Conservation (phyloP, 2,797 vertebrate species). For the Toxotes lorentzi region DNA sequence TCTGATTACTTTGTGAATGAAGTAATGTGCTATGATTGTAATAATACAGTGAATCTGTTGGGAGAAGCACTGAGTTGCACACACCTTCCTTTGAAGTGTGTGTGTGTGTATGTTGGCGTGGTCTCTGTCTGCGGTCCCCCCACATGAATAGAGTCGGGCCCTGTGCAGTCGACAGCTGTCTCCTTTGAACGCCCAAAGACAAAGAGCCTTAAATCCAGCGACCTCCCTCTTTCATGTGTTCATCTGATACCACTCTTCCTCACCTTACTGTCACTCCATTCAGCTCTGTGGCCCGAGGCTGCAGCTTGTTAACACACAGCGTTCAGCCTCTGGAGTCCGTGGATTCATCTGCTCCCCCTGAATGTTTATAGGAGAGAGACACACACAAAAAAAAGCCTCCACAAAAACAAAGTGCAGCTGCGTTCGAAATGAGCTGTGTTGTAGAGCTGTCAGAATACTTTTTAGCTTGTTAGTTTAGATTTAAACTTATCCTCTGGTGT, state of each 20-base stretch:
- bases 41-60: constrained; percentile 41
- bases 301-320: constrained; percentile 28
- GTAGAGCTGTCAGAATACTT: not conserved
- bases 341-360: constrained; percentile 5
- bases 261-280: constrained; percentile 70
- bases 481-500: too few relatives aligned
- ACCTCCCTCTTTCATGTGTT: constrained; percentile 85
- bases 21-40: constrained; percentile 18
- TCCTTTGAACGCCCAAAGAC: constrained; percentile 87
- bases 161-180: constrained; percentile 86
- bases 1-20: constrained; percentile 25
- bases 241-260: constrained; percentile 84
- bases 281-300: constrained; percentile 54
- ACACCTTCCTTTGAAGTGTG: constrained; percentile 64
- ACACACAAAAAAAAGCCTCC: not conserved
- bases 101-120: constrained; percentile 69
- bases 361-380: constrained; percentile 1
- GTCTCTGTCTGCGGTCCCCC: constrained; percentile 77
- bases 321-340: constrained; percentile 12
- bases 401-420: constrained; percentile 32
- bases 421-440: not conserved
- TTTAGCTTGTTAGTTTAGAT: not conserved
- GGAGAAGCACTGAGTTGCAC: constrained; percentile 30
- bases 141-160: constrained; percentile 83
- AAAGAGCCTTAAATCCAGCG: constrained; percentile 85